A percentile compares a stretch with the other conserved stretches of the same genome.
phyloP scores from a whole-genome alignment of 2,797 vertebrate species.

The Remorina albescens region DNA sequence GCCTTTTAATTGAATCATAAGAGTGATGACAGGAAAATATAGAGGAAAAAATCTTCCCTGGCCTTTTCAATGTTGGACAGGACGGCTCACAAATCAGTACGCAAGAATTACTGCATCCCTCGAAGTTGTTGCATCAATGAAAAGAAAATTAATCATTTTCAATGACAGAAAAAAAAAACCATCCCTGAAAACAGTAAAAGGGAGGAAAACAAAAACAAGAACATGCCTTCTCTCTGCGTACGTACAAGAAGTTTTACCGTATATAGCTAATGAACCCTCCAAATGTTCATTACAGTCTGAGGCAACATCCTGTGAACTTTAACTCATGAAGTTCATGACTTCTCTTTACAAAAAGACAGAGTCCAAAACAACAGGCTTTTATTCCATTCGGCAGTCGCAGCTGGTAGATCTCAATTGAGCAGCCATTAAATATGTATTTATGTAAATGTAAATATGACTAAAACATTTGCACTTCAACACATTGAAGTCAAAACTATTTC shows the following conservation, averaged over 20 bases:
- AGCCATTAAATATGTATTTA: slow-evolving; percentile 77
- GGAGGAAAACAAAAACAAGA: too few species aligned
- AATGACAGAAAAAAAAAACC: too few species aligned
- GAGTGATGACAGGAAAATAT: slow-evolving; percentile 78
- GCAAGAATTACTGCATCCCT: slow-evolving; percentile 18
- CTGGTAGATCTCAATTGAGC: slow-evolving; percentile 70
- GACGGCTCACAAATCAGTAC: slow-evolving; percentile 63
- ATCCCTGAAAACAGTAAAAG: too few species aligned
- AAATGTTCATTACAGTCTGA: slow-evolving; percentile 1
- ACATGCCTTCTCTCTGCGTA: not conserved
- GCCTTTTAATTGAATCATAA: slow-evolving; percentile 82
- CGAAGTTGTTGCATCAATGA: not conserved
- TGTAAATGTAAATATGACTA: slow-evolving; percentile 58
- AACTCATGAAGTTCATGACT: slow-evolving; percentile 1
- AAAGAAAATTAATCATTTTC: not conserved
- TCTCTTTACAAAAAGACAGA: slow-evolving; percentile 43
- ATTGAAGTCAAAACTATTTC: slow-evolving; percentile 56
- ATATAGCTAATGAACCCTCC: not conserved
- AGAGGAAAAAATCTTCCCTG: slow-evolving; percentile 74
- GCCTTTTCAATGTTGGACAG: slow-evolving; percentile 54
- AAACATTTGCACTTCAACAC: slow-evolving; percentile 70
- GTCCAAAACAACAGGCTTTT: slow-evolving; percentile 32
- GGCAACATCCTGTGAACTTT: slow-evolving; percentile 5
- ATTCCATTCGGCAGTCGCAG: slow-evolving; percentile 45
- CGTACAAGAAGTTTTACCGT: not conserved